Evolutionary conservation across 64 coral and sea anemone species (phyloP), one percentile per base, ranked within the genome.

Genomic region (Actinia tenebrosa): DNA sequence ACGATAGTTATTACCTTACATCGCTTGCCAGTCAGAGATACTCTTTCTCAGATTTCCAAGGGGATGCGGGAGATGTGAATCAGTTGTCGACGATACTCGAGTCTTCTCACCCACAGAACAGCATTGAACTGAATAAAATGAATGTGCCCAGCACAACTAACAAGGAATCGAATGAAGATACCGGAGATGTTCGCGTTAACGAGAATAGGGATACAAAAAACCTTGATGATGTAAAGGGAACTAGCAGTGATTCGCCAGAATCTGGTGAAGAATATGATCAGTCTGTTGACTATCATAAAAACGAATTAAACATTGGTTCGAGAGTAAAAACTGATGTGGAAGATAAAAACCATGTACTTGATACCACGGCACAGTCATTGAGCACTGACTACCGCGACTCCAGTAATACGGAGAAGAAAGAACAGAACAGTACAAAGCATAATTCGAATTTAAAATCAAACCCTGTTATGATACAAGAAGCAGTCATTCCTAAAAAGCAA

Each of bases 11-110:
- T 75, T 75, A 27, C 11, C 69, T 75, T 27, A 75, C 69, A 30
- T 75, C 69, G 37, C 69, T 75, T 75, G 69, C 69, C 13, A 75
- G n/a, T 30, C 69, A 75, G 69, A 26, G 69, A 75, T 75, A 75
- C 25, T 75, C 69, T 13, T 75, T 75, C 25, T 75, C 69, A 14
- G 23, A 75, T 42, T 75, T 42, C 25, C 69, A 75, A 14, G 69
- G 20, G 11, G 69, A 42, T n/a, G 13, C n/a, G 15, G 69, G 15
- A 75, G 69, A 75, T 16, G 0, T 26, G 25, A 27, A 75, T 30
- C 69, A 75, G 26, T 30, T 75, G 26, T 75, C 69, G 15, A 75
- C 69, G 10, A 75, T 75, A 27, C 25, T 75, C 3, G 69, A 75
- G 27, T 75, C 69, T 13, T 14, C n/a, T 11, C n/a, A 30, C 14